A percentile compares a stretch with the other conserved stretches of the same genome.
These are phyloP conservation scores for Eulemur albifrons DNA, from an alignment of 2,797 vertebrate genomes.

Conservation along the genomic window DNA sequence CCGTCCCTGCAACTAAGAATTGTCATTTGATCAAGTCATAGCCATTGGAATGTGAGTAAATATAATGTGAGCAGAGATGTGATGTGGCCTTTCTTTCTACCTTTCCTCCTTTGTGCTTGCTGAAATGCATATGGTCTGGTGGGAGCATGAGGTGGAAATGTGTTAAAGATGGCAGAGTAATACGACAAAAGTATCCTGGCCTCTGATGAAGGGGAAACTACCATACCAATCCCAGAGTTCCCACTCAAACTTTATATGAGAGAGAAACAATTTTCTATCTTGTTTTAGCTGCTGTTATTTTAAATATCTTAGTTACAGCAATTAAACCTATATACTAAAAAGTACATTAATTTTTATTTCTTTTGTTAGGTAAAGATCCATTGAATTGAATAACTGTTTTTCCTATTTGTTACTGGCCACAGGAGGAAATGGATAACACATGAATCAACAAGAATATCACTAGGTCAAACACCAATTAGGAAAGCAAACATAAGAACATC, in stretches of 20 bases:
- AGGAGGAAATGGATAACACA: background rate
- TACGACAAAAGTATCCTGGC: background rate
- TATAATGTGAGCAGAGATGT: background rate
- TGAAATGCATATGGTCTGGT: background rate
- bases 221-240: background rate
- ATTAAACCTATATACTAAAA: background rate
- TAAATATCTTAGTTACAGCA: background rate
- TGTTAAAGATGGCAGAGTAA: background rate
- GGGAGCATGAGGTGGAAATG: background rate
- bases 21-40: background rate
- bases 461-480: background rate
- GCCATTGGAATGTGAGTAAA: background rate
- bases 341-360: background rate
- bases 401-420: background rate
- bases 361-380: background rate
- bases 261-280: background rate
- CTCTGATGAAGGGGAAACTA: background rate
- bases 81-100: background rate
- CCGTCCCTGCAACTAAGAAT: background rate
- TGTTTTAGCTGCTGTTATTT: background rate
- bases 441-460: background rate
- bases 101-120: background rate
- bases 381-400: background rate
- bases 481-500: background rate
- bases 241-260: background rate